phyloP scores from a whole-genome alignment of 2,797 vertebrate genomes.

The Lepus townsendii region DNA sequence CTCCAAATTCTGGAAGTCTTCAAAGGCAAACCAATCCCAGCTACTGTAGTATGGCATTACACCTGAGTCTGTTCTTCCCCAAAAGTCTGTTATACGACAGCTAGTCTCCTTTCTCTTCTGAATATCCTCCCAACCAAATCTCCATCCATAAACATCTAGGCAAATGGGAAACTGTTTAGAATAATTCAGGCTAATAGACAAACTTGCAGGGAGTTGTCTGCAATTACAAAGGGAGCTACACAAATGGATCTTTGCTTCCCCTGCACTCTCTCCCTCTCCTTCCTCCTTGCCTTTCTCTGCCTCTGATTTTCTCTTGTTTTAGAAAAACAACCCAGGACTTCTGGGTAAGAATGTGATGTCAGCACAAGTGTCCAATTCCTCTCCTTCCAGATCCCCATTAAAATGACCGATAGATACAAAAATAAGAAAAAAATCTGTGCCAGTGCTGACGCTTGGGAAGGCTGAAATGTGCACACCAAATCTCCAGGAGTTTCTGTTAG shows the following conservation, averaged over 20 bases:
- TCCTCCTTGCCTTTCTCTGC: neutral
- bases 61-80: neutral
- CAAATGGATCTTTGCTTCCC: neutral
- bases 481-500: slow-evolving; percentile 57
- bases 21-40: neutral
- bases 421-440: neutral
- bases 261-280: neutral
- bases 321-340: slow-evolving; percentile 53
- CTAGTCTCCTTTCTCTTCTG: neutral
- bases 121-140: neutral
- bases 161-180: slow-evolving; percentile 49
- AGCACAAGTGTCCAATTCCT: slow-evolving; percentile 75
- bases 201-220: neutral
- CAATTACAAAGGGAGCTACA: neutral
- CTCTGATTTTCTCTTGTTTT: slow-evolving; percentile 61
- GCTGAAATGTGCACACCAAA: slow-evolving; percentile 31
- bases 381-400: slow-evolving; percentile 67
- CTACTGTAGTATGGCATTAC: too few species aligned
- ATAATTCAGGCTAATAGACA: neutral
- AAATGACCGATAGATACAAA: slow-evolving; percentile 73
- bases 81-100: neutral
- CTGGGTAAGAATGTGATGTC: slow-evolving; percentile 70
- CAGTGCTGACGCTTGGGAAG: slow-evolving; percentile 31
- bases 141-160: slow-evolving; percentile 1
- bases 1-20: neutral